Evolutionary conservation across 2,113 vertebrate genomes (phyloP), one percentile per base, ranked within the genome.

Genomic region (Sialia sialis): DNA sequence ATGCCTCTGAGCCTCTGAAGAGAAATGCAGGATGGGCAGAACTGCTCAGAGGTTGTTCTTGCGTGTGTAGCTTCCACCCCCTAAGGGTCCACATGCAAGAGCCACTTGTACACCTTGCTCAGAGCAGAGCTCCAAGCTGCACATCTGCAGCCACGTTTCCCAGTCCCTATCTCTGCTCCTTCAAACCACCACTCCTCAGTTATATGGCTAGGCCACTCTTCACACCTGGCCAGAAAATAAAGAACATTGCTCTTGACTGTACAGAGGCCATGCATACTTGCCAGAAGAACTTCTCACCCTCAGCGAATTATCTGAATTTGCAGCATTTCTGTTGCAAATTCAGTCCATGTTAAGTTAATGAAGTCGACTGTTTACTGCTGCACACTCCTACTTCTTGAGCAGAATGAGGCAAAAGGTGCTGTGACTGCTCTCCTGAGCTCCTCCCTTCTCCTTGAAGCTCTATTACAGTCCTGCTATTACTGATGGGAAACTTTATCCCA

Each of bases 401-500:
- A 80, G 66, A 91, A 62, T 39, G 38, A 75, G 63, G 84, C 22
- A 69, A 73, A 94, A 77, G 55, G 84, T 74, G 59, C 91, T 73
- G 44, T 32, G 77, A 76, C 60, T 75, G 70, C 39, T 79, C 62
- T 89, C 60, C 87, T 84, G 91, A 85, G 77, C 44, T 70, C 63
- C 66, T 81, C 59, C 89, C 58, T 93, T 74, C 90, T 91, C 89
- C 86, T 68, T 69, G 59, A 96, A 91, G 80, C 93, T 95, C 84
- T 81, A 26, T 74, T 96, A 87, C 94, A 87, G 86, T 92, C 92
- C 78, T 96, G 80, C 90, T 95, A 68, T 89, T 95, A 88, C 81
- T 55, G 73, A 95, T 97, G 97, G 93, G 98, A 98, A 98, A 97
- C 91, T 97, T 97, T 94, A 97, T 97, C 96, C 97, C 97, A 97